Percentiles rank a stretch among this genome's conserved stretches.
These are phyloP conservation scores for Archips crataeganus DNA, from an alignment of 2,888 invertebrate species.

Conservation along the genomic window DNA sequence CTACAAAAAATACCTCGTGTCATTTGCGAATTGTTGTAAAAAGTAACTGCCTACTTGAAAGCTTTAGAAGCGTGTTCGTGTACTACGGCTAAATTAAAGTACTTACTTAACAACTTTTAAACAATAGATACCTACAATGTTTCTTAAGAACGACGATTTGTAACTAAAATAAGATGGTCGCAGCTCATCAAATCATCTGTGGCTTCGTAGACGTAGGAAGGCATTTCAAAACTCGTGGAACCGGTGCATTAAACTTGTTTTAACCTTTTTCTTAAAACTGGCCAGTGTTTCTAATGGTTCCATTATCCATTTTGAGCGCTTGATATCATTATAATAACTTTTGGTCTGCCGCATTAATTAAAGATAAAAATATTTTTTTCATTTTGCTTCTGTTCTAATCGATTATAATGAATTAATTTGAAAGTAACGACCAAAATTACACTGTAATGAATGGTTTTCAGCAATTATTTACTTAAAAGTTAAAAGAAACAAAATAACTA, in stretches of 20 bases:
- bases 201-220: constrained; percentile 13
- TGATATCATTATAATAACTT: not conserved
- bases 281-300: constrained; percentile 11
- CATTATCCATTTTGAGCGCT: not conserved
- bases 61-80: not conserved
- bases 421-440: not conserved
- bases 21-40: not conserved
- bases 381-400: not conserved
- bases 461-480: no score
- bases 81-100: not conserved
- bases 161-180: constrained; percentile 17
- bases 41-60: not conserved
- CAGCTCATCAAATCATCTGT: constrained; percentile 5
- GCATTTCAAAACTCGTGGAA: constrained; percentile 35
- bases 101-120: not conserved
- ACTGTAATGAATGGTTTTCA: no score
- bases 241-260: constrained; percentile 42
- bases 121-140: not conserved
- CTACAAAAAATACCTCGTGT: not conserved
- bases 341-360: not conserved
- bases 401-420: not conserved
- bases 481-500: no score
- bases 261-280: constrained; percentile 27
- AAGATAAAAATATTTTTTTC: not conserved
- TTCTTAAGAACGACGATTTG: not conserved